Base-by-base conservation (phyloP, 2,888 invertebrate genomes). In the Polylopha cassiicola region DNA sequence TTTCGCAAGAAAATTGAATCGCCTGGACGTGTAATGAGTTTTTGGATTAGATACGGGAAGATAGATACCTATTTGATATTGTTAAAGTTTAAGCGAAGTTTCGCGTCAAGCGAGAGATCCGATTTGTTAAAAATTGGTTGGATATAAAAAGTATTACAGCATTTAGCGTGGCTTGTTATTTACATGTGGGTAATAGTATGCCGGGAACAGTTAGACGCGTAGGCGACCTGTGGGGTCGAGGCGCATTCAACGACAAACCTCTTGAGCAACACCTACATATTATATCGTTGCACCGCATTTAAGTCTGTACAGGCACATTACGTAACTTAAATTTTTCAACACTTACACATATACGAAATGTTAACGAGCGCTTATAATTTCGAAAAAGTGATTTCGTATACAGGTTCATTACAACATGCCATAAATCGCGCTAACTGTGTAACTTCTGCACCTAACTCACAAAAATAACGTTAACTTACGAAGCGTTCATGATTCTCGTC, bases 151-250 rank as follows among this genome's bases (percentile, higher is more conserved):
- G 20, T 18, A 9, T 9, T 36, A 11, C 11, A 20, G 16, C 13
- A 24, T 24, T 38, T 30, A 9, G 22, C 22, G 22, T n/a, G 17
- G 20, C 16, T 39, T 32, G 16, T 38, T 32, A 39, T 29, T 24
- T 27, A 22, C 28, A 17, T 44, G 15, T 11, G 39, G 37, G 26
- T 46, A 39, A 39, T 51, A 51, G 57, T 47, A 45, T 39, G 29
- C 34, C 30, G 37, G 41, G 49, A 67, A 78, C 79, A 69, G 81
- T 78, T 80, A 80, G 48, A 42, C 49, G 74, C 67, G 81, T 81
- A 73, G 81, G 82, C 63, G 63, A 34, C 39, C 59, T 47, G 46
- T 54, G 56, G 61, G 65, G 63, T 66, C 65, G 43, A 64, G 58
- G 52, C 55, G 61, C 58, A 65, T 59, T 59, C 61, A 49, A 51